Evolutionary conservation across 2,113 vertebrate genomes (phyloP).

Genomic region (Casuarius casuarius): DNA sequence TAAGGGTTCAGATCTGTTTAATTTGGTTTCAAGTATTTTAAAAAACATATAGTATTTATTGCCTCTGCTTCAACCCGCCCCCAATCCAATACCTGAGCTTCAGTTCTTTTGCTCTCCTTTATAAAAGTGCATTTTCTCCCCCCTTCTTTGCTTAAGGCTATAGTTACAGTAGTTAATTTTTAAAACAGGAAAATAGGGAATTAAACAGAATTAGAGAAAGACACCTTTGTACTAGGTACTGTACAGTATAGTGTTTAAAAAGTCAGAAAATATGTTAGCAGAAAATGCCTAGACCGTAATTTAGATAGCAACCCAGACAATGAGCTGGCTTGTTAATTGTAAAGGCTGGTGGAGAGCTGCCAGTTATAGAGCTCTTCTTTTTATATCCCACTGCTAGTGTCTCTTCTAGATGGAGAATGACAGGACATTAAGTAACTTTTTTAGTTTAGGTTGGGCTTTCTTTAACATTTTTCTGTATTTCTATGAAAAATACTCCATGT

Average conservation of each 20-base stretch:
- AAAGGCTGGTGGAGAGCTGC: slow-evolving; percentile 62
- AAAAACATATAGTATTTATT: background rate
- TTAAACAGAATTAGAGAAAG: slow-evolving; percentile 74
- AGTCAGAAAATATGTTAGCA: slow-evolving; percentile 67
- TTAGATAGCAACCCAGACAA: slow-evolving; percentile 71
- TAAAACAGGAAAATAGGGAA: slow-evolving; percentile 62
- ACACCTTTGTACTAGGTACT: slow-evolving; percentile 66
- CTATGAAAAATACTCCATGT: background rate
- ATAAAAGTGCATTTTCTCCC: background rate
- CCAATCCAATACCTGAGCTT: background rate
- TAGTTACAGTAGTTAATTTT: slow-evolving; percentile 67
- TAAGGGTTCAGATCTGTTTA: background rate
- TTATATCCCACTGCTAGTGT: background rate
- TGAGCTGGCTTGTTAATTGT: slow-evolving; percentile 64
- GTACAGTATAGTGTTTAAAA: slow-evolving; percentile 68
- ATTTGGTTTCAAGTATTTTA: background rate
- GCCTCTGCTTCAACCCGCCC: background rate
- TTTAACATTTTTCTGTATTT: background rate
- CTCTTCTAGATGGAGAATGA: slow-evolving; percentile 24
- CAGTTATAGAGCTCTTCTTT: slow-evolving; percentile 52
- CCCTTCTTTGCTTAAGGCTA: slow-evolving; percentile 53
- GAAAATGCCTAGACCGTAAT: slow-evolving; percentile 72
- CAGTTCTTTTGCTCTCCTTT: background rate
- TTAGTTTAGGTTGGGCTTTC: background rate
- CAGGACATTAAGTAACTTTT: background rate